A percentile compares a stretch with the other conserved stretches of the same genome.
These are phyloP conservation scores for Himalopsyche anomala DNA, from an alignment of 2,888 invertebrate species.

Conservation along the genomic window DNA sequence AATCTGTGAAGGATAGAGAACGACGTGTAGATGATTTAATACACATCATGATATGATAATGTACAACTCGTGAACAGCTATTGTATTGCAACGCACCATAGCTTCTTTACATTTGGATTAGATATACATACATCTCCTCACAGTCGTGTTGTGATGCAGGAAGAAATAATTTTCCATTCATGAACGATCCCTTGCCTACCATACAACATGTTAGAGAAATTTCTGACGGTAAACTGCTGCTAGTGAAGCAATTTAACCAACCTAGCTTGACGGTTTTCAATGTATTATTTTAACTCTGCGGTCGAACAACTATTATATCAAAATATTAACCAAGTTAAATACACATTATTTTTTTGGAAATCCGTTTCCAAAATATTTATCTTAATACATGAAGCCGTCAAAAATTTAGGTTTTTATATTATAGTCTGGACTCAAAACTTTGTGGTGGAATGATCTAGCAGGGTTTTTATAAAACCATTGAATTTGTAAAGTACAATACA, in stretches of 20 bases:
- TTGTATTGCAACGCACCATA: slow-evolving; percentile 51
- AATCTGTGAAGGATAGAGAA: not conserved
- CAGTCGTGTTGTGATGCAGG: not conserved
- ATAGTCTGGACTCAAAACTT: too few species aligned
- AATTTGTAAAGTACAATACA: too few species aligned
- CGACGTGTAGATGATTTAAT: not conserved
- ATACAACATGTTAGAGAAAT: slow-evolving; percentile 11
- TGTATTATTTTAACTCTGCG: not conserved
- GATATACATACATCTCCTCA: not conserved
- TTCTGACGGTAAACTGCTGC: not conserved
- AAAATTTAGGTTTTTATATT: too few species aligned
- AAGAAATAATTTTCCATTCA: slow-evolving; percentile 43
- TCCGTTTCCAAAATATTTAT: too few species aligned
- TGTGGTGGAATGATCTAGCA: too few species aligned
- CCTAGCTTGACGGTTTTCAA: not conserved
- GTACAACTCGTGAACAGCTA: slow-evolving; percentile 52
- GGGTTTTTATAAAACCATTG: too few species aligned
- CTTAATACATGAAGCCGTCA: too few species aligned
- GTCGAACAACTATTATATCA: not conserved
- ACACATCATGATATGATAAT: not conserved
- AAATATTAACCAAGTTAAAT: too few species aligned
- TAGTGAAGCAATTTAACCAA: not conserved
- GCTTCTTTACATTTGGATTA: slow-evolving; percentile 56
- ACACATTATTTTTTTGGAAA: too few species aligned
- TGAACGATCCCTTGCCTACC: not conserved